Conservation (phyloP, 2,888 invertebrate species). For the Alcis repandata region DNA sequence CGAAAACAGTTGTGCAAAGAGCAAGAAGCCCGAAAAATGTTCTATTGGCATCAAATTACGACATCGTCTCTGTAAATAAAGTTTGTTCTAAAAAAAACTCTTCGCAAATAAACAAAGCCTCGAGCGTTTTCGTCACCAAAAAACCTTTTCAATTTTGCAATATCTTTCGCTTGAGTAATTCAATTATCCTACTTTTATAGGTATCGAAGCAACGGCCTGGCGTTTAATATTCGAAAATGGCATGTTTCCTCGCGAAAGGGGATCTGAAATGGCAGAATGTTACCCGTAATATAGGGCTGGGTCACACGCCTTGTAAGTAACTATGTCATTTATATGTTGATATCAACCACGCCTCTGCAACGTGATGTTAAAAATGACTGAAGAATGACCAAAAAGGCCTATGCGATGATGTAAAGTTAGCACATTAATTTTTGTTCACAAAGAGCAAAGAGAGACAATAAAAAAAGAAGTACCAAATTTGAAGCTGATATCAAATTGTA, state of each 20-base stretch:
- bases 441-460: no score
- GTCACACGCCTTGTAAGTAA: constrained; percentile 2
- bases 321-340: constrained; percentile 1
- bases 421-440: no score
- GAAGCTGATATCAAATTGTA: no score
- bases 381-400: no score
- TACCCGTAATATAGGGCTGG: constrained; percentile 12
- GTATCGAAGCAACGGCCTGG: constrained; percentile 29
- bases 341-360: background rate
- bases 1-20: background rate
- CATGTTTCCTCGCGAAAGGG: constrained; percentile 25
- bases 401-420: no score
- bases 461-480: no score
- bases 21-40: background rate
- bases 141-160: constrained; percentile 40
- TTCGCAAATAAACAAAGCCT: constrained; percentile 14
- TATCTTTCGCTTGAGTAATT: constrained; percentile 43
- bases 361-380: background rate
- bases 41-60: background rate
- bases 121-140: constrained; percentile 28
- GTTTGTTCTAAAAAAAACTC: constrained; percentile 17
- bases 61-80: background rate
- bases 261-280: constrained; percentile 23
- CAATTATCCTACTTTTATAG: constrained; percentile 44
- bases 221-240: constrained; percentile 43